Evolutionary conservation across 1,140 invertebrate species (phyloP), one percentile per base, ranked within the genome.

Genomic region (Akabosia matsudoensis): DNA sequence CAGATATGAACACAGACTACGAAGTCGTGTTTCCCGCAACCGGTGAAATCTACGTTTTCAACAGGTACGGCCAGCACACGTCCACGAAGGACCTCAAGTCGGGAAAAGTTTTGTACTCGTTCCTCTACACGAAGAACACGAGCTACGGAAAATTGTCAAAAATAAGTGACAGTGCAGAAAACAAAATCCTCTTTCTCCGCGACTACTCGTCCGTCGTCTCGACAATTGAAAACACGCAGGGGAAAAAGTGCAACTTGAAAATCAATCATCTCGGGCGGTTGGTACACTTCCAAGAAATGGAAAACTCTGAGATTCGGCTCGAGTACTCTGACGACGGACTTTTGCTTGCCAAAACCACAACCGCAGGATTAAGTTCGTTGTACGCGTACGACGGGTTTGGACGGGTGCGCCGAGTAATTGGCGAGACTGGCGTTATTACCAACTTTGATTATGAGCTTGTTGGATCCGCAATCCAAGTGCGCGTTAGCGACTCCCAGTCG

Each of bases 71-170:
- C 0, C 96, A 98, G 85, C 96, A 98, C 84, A 92, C 94, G 26
- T 91, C 92, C 1, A 98, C 96, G 0, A 94, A 94, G 84, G 95
- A 97, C 85, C 87, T 97, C 52, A 92, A 95, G 51, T 97, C 95
- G 0, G 93, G 93, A 30, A 93, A 95, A 86, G 93, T 92, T 0
- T 89, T 95, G 82, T 98, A 97, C 84, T 93, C 94, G 31, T 98
- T 98, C 86, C 88, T 96, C 0, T 98, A 99, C 85, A 97, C 92
- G 24, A 97, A 97, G 83, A 98, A 98, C 82, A 97, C 95, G 1
- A 96, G 93, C 83, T 96, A 97, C 82, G 96, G 96, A 0, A 95
- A 96, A 84, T 86, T 99, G 26, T 94, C 92, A 0, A 95, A 92
- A 1, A 93, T 98, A 0, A 95, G 92, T 0, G 96, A 97, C 85